A percentile compares a stretch with the other conserved stretches of the same genome.
Evolutionary conservation across 1,140 invertebrate species (phyloP).

Genomic region (Gryon sp.): DNA sequence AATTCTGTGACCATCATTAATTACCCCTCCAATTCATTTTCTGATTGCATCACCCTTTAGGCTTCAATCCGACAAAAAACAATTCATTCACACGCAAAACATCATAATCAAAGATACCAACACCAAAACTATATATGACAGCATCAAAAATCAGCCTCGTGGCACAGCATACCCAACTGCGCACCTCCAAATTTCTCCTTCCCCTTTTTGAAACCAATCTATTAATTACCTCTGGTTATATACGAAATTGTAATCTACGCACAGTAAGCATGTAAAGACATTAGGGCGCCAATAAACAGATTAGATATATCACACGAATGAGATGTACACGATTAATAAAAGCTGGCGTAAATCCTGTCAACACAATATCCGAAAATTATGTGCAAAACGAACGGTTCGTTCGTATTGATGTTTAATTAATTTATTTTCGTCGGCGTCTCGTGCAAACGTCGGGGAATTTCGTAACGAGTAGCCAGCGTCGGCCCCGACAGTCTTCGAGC

Average conservation of each 20-base stretch:
- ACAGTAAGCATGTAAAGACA: slow-evolving; percentile 40
- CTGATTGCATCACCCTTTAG: no score
- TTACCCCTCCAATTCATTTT: no score
- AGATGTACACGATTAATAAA: slow-evolving; percentile 59
- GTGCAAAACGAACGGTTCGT: slow-evolving; percentile 33
- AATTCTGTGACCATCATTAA: no score
- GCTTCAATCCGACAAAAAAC: no score
- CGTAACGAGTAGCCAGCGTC: slow-evolving; percentile 48
- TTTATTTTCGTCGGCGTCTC: slow-evolving; percentile 38
- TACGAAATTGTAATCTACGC: slow-evolving; percentile 27
- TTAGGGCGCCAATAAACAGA: slow-evolving; percentile 39
- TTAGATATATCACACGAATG: slow-evolving; percentile 43
- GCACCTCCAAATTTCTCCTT: no score
- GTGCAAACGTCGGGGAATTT: slow-evolving; percentile 38
- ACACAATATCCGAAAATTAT: slow-evolving; percentile 35
- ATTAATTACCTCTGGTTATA: slow-evolving; percentile 35
- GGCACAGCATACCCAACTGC: no score
- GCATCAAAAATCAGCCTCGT: no score
- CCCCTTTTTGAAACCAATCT: no score
- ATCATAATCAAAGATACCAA: no score
- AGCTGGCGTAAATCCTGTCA: slow-evolving; percentile 53
- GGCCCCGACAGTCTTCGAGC: no score
- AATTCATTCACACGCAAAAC: no score
- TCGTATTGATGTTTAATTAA: slow-evolving; percentile 58
- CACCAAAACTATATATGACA: no score